Evolutionary conservation across 2,888 invertebrate species (phyloP).

Genomic region (Acronicta leporina): DNA sequence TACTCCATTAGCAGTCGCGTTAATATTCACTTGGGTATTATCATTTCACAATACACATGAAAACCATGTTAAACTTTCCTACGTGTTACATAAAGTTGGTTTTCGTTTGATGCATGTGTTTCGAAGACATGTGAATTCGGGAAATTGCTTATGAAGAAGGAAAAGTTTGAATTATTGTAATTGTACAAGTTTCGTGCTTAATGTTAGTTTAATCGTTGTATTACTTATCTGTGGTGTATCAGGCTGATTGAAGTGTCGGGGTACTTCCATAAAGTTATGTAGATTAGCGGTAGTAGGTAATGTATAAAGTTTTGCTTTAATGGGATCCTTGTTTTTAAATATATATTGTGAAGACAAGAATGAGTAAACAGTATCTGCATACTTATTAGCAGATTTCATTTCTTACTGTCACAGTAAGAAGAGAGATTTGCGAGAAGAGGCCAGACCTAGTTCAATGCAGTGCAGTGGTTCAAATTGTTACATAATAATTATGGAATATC

Average conservation of each 20-base stretch:
- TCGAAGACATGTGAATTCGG: slow-evolving; percentile 61
- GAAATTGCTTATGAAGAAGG: slow-evolving; percentile 63
- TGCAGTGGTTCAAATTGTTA: no score
- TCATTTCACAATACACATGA: slow-evolving; percentile 39
- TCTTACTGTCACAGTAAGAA: no score
- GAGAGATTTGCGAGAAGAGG: no score
- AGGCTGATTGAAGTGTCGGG: slow-evolving; percentile 39
- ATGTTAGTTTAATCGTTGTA: slow-evolving; percentile 58
- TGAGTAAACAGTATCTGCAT: not conserved
- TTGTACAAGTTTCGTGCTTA: slow-evolving; percentile 57
- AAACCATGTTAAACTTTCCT: slow-evolving; percentile 33
- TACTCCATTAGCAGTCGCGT: slow-evolving; percentile 68
- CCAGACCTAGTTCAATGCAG: no score
- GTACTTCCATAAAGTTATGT: slow-evolving; percentile 2
- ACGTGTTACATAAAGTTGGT: slow-evolving; percentile 10
- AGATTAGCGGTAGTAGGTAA: slow-evolving; percentile 13
- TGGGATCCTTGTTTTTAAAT: slow-evolving; percentile 3
- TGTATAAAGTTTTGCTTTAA: slow-evolving; percentile 6
- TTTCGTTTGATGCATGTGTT: slow-evolving; percentile 19
- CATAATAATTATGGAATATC: no score
- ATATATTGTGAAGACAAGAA: not conserved
- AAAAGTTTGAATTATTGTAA: slow-evolving; percentile 66
- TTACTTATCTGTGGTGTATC: slow-evolving; percentile 41
- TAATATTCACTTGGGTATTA: slow-evolving; percentile 68
- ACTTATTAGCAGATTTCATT: no score